Base-by-base conservation (phyloP, 2,113 vertebrate species). In the Nycticebus coucang region DNA sequence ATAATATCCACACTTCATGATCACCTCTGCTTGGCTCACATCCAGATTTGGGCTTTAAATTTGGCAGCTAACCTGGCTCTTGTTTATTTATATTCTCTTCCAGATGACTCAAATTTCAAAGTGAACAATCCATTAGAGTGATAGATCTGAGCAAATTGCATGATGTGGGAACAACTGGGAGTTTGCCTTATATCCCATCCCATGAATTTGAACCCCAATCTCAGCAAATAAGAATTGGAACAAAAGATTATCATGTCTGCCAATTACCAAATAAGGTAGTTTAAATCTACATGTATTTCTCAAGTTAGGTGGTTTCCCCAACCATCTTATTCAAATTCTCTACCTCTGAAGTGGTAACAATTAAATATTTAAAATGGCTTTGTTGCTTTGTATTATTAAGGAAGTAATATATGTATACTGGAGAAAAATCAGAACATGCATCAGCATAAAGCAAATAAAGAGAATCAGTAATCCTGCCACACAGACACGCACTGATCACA, bases 51-150 rank as follows among this genome's bases (percentile, higher is more conserved):
- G 9, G 37, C 30, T 96, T 74, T 57, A 93, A 87, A 95, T 82
- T 79, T 94, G 89, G 82, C 45, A 91, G 62, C n/a, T 93, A 79
- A 41, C 69, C 72, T 82, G 11, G 0, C 41, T 88, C 69, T 86
- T 94, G 62, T 87, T 85, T 95, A 85, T 95, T 92, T 91, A 93
- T 95, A 87, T 91, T 88, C 55, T 94, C 26, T 91, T 45, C 64
- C 64, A 64, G 60, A 21, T 96, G 95, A 96, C 74, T 96, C 55
- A 85, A 85, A 35, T 93, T 97, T 97, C 88, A 92, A 95, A 93
- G 77, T 55, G 87, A 96, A 86, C 93, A 85, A 93, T 86, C 72
- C 81, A 77, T 92, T 95, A 92, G 53, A 87, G 50, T 87, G 95
- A 90, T 75, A 95, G 92, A 74, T 80, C 85, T 60, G 50, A 95